These are phyloP conservation scores for Scrobipalpa costella DNA, from an alignment of 2,888 invertebrate genomes.

Conservation along the genomic window DNA sequence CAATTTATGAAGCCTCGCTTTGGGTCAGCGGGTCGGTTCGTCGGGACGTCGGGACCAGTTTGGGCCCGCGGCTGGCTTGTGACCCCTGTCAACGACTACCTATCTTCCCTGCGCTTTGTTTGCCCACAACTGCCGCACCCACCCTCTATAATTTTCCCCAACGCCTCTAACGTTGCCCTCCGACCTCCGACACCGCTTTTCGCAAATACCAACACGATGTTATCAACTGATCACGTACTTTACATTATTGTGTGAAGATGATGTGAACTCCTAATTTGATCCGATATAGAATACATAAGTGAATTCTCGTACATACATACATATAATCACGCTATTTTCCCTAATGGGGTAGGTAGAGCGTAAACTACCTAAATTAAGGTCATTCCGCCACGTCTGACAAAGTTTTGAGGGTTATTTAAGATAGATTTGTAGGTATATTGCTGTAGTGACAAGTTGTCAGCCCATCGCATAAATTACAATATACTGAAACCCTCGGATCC, in stretches of 20 bases:
- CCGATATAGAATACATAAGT: background rate
- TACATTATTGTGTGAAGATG: constrained; percentile 24
- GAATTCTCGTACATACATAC: background rate
- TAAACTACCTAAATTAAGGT: no score
- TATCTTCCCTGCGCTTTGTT: constrained; percentile 53
- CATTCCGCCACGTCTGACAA: no score
- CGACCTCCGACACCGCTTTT: constrained; percentile 55
- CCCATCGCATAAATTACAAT: no score
- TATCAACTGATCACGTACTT: constrained; percentile 23
- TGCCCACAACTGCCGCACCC: constrained; percentile 48
- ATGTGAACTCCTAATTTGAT: constrained; percentile 14
- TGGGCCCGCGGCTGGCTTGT: constrained; percentile 41
- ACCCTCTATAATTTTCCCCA: constrained; percentile 50
- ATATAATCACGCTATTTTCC: no score
- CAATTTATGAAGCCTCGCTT: constrained; percentile 52
- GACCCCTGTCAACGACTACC: constrained; percentile 59
- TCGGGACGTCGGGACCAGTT: constrained; percentile 36
- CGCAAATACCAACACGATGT: constrained; percentile 32
- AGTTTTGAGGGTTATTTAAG: no score
- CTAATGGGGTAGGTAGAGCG: no score
- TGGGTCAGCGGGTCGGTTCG: constrained; percentile 52
- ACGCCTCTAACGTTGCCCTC: constrained; percentile 49
- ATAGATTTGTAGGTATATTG: no score
- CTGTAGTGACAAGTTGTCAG: no score
- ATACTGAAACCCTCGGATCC: no score